A percentile compares a stretch with the other conserved stretches of the same genome.
phyloP scores from a whole-genome alignment of 2,113 vertebrate genomes.

The Planiliza haematocheilus region DNA sequence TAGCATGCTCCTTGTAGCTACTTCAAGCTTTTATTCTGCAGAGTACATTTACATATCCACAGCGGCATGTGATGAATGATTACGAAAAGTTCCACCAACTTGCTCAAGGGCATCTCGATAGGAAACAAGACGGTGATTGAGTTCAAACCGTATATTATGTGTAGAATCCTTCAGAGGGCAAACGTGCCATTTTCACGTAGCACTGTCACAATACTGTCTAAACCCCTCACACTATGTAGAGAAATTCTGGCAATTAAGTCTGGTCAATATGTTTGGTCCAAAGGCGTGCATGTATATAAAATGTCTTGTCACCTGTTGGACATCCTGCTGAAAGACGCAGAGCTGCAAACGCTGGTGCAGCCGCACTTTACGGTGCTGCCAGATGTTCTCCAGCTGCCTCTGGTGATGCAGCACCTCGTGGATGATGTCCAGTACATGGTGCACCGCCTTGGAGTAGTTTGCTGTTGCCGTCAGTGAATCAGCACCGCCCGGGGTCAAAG shows the following conservation, averaged over 20 bases:
- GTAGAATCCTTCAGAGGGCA: conserved; percentile 29
- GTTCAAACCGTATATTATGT: conserved; percentile 63
- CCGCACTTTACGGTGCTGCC: conserved; percentile 99
- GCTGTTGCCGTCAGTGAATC: conserved; percentile 96
- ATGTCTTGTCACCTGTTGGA: conserved; percentile 91
- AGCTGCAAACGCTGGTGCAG: conserved; percentile 97
- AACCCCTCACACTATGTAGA: conserved; percentile 13
- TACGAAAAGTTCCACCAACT: conserved; percentile 20
- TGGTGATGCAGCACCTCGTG: conserved; percentile 98
- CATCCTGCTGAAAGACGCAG: conserved; percentile 98
- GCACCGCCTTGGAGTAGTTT: conserved; percentile 98
- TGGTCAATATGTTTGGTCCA: not conserved
- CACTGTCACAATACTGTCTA: conserved; percentile 24
- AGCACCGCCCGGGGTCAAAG: conserved; percentile 93
- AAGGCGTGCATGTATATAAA: not conserved
- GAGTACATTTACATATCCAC: conserved; percentile 28
- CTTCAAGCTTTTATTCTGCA: conserved; percentile 30
- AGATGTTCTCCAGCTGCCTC: conserved; percentile 97
- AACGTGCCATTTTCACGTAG: conserved; percentile 67
- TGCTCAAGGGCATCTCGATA: conserved; percentile 53
- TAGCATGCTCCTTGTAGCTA: not conserved
- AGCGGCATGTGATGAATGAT: conserved; percentile 18
- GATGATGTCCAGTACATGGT: conserved; percentile 96
- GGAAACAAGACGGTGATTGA: conserved; percentile 53
- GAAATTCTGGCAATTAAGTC: conserved; percentile 22